Base-by-base conservation (phyloP, 2,888 invertebrate genomes). In the Microplitis manilae region DNA sequence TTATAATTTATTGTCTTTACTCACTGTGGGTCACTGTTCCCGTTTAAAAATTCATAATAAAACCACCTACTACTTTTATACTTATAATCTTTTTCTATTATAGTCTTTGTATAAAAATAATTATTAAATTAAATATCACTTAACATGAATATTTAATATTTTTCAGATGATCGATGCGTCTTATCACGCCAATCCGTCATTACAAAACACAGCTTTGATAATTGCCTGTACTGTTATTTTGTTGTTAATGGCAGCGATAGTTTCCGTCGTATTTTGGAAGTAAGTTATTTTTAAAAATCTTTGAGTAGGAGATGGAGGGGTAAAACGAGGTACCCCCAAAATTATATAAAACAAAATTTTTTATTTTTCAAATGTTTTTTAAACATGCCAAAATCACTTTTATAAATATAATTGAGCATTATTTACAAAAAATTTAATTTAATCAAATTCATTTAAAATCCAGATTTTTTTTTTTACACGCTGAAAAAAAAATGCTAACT, bases 131-230 rank as follows among this genome's bases (percentile, higher is more conserved):
- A 71, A 61, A 30, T 68, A 6, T 39, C 61, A 64, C 50, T 15
- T n/a, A 70, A 50, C 38, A 71, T 15, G 59, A 64, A 78, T 83
- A 84, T 87, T 78, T 13, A 60, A 88, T 90, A 87, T 85, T 83
- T 94, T 94, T 7, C 95, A 96, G 96, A 94, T 96, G 92, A 94
- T 96, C 91, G 96, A 96, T 92, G 95, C 96, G 83, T 96, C 96
- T 92, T 95, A 95, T 91, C 95, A 95, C 91, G 95, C 94, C 90
- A 95, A 95, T 88, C 96, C 96, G 84, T 95, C 95, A 82, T 91
- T 96, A 85, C 96, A 96, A 91, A 96, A 96, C 83, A 94, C 96
- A 84, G 96, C 96, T 85, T 94, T 95, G 90, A 96, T 96, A 90
- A 95, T 94, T 82, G 93, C 96, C 84, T 95, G 95, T 91, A 95